Conservation (phyloP, 2,113 vertebrate species). For the Tupaia chinensis region DNA sequence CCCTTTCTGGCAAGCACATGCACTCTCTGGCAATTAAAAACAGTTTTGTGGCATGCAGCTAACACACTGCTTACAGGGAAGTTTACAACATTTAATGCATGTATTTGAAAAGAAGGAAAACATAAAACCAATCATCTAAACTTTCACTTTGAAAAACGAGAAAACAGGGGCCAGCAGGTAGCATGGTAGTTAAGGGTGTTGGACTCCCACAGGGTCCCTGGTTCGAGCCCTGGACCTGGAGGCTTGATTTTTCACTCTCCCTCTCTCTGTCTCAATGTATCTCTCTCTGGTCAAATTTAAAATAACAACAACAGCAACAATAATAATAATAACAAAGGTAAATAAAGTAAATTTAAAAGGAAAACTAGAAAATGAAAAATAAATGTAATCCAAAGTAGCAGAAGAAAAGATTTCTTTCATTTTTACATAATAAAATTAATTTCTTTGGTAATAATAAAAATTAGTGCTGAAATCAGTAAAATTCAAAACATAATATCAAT, state of each 20-base stretch:
- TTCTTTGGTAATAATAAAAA: constrained; percentile 4
- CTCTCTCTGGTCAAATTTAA: too few species aligned
- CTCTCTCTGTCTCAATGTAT: too few species aligned
- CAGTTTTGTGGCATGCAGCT: background rate
- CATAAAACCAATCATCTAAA: constrained; percentile 17
- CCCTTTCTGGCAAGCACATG: too few species aligned
- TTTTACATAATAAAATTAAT: background rate
- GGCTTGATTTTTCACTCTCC: too few species aligned
- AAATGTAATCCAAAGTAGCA: constrained; percentile 1
- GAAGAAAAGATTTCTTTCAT: background rate
- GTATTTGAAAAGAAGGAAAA: background rate
- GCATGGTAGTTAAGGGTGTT: too few species aligned
- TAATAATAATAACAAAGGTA: too few species aligned
- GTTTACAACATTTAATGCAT: background rate
- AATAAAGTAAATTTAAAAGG: too few species aligned
- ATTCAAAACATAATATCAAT: background rate
- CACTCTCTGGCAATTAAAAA: too few species aligned
- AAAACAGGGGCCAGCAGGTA: background rate
- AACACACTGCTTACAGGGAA: constrained; percentile 15
- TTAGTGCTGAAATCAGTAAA: background rate
- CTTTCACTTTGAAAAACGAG: background rate
- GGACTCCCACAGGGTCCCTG: too few species aligned
- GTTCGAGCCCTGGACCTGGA: too few species aligned
- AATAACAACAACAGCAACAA: too few species aligned
- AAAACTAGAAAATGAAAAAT: background rate